Base-by-base conservation (phyloP, 1,140 invertebrate genomes). In the Brachionus koreanus region DNA sequence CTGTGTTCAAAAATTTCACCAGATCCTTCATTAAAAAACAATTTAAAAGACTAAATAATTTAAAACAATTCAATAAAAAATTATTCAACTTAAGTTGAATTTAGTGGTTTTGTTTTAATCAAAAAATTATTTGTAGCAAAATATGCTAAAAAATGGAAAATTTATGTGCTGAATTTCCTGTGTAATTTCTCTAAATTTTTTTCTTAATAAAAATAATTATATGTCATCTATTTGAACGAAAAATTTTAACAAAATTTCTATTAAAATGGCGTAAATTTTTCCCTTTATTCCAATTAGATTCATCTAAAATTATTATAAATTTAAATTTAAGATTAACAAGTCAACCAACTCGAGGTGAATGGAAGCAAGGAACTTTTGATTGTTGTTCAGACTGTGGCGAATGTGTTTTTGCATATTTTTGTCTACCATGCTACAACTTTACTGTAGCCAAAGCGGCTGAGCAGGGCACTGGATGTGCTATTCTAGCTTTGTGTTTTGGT, bases 281-380 rank as follows among this genome's bases (percentile, higher is more conserved):
- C 6, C 23, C 19, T 23, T 29, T 2, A 23, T 63, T 0, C 3
- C 7, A 61, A 0, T 25, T 63, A 3, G 19, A 63, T 23, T 63
- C 10, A 12, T 2, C 6, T 23, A 2, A 23, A 5, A 2, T 4
- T 2, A 0, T 23, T 63, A 23, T 63, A 63, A 46, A n/a, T 29
- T 63, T 23, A 23, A n/a, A n/a, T 16, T 63, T 10, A 63, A 63
- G 23, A 61, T 29, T n/a, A 10, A 12, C 10, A 63, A 25, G 10
- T 9, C 57, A 63, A 63, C 23, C 57, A 63, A 29, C 19, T 10
- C 5, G 5, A 5, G 0, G 69, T 10, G 19, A 74, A 39, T 74
- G 69, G 69, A 74, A 74, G n/a, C 69, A 74, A 19, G 69, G 69
- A 25, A 39, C 42, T 13, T 46, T 74, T 74, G 69, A 46, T 29